Base-by-base conservation (phyloP, 2,113 vertebrate genomes). In the Reinhardtius hippoglossoides region DNA sequence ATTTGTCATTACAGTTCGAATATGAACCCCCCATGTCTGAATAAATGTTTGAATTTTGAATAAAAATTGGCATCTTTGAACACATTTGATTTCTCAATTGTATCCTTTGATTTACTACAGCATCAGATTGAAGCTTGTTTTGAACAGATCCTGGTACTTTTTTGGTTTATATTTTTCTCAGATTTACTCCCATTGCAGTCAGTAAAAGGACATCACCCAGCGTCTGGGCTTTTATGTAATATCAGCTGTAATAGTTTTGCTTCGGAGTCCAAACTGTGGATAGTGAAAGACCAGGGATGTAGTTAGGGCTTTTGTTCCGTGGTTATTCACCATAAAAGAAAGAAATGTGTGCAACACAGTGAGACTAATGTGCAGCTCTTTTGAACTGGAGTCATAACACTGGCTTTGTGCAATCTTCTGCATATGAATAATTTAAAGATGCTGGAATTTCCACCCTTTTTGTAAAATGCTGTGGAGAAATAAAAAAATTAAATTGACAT, bases 341-440 rank as follows among this genome's bases (percentile, higher is more conserved):
- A 80, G 59, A 71, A 42, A 42, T 42, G 12, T 42, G 40, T 13
- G 40, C 18, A 50, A 50, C 18, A 50, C 46, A 42, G 46, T 50
- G 46, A 50, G 16, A 50, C 50, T 54, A 21, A 54, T 54, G 14
- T 54, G 55, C 55, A 74, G 44, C 75, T 76, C 35, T 73, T 86
- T 80, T 84, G 72, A 81, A 84, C 70, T 68, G 31, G 63, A 81
- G 69, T 88, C 62, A 56, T 78, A 85, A 80, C 69, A 84, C 54
- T 70, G 78, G 74, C 64, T 76, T 59, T 42, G 70, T 78, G 71
- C 56, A 74, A 83, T 59, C 71, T 80, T 54, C 80, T 82, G 46
- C 59, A 64, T 76, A 70, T 86, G 81, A 91, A 89, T 88, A 75
- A 88, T 87, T 90, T 74, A 90, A 73, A 67, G 50, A 80, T 71